These are phyloP conservation scores for Hipposideros larvatus DNA, from an alignment of 2,797 vertebrate species.

Conservation along the genomic window DNA sequence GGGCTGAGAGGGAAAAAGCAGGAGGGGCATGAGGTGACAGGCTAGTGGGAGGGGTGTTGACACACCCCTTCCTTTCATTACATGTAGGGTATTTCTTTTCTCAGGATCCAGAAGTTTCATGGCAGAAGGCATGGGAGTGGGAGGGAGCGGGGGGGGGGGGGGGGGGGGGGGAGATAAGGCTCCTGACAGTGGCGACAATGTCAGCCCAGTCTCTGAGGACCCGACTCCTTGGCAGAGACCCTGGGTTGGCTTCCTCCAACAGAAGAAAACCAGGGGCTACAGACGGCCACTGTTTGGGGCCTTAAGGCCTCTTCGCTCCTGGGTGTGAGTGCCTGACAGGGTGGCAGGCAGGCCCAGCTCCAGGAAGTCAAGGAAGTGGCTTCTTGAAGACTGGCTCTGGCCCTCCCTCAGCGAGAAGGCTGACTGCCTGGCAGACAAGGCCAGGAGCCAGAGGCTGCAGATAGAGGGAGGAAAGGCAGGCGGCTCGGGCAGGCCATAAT, in stretches of 20 bases:
- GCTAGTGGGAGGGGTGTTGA: neutral
- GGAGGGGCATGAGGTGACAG: neutral
- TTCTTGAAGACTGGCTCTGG: neutral
- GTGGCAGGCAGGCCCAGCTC: neutral
- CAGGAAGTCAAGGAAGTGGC: neutral
- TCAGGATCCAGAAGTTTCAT: neutral
- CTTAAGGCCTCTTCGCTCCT: neutral
- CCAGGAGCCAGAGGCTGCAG: neutral
- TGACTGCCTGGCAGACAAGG: neutral
- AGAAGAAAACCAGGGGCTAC: neutral
- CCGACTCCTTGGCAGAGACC: neutral
- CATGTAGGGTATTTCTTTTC: neutral
- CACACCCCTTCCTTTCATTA: neutral
- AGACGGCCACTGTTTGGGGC: neutral
- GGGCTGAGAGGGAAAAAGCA: neutral
- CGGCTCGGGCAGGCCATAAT: accelerated
- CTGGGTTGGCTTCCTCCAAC: neutral
- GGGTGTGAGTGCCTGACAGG: neutral
- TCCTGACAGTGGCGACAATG: neutral
- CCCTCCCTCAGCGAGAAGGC: neutral
- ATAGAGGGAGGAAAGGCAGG: neutral
- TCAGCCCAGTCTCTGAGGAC: neutral
- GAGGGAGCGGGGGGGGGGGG: too few relatives aligned
- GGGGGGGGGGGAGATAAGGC: neutral
- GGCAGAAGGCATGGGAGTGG: neutral